Base-by-base conservation (phyloP, 2,797 vertebrate species). In the Stomatorhinus walkeri region DNA sequence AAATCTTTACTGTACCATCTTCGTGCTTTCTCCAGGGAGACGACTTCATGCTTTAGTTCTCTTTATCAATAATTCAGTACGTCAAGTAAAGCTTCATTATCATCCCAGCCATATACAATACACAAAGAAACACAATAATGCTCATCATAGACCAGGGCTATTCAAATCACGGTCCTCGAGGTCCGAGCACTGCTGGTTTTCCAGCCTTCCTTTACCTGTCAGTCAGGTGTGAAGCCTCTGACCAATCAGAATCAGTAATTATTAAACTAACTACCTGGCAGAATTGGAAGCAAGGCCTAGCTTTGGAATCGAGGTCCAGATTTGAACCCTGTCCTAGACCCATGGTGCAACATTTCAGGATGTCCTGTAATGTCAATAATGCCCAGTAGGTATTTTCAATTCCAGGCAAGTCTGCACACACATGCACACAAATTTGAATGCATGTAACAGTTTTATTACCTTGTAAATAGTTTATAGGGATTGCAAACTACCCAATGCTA, bases 1-100 rank as follows among this genome's bases (percentile, higher is more conserved):
- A 85, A 88, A 89, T 87, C 87, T 89, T 87, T 87, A 40, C 87
- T 51, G n/a, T 89, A 64, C 83, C 19, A 89, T 64, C 79, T 14
- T 88, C 87, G 28, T 61, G 59, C 22, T 19, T 56, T 5, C 28
- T 59, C 40, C 6, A 14, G 24, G 61, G 61, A 32, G 24, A 68
- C 9, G 32, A 32, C 61, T 12, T 68, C 61, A 32, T 32, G 24
- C 61, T 68, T 32, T 32, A 68, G 64, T 14, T 12, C 28, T 68
- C 64, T 32, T 28, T 32, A 32, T 68, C 64, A 36, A 68, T 68
- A 68, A 68, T 68, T 68, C 64, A 68, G 16, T 14, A 68, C 32
- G 64, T 68, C 64, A 68, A 68, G 64, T 68, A 68, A 68, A 68
- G 24, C 28, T 32, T 36, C 24, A 68, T 68, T 32, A 68, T 14